Base-by-base conservation (phyloP, 2,888 invertebrate genomes). In the Ecdyonurus torrentis region DNA sequence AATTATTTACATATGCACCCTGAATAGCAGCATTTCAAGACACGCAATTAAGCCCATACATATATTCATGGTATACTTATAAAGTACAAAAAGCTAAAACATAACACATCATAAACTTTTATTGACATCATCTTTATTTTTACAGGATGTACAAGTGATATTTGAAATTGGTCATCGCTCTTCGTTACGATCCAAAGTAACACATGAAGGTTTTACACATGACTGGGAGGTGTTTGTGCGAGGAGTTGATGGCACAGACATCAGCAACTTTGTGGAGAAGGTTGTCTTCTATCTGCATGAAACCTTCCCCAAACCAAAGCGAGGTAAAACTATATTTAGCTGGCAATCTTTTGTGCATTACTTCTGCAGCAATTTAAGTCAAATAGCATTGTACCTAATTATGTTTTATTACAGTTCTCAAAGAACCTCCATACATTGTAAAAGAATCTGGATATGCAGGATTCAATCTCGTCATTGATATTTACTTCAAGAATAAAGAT, bases 361-460 rank as follows among this genome's bases (percentile, higher is more conserved):
- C n/a, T n/a, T n/a, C n/a, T n/a, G n/a, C n/a, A n/a, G n/a, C n/a
- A n/a, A n/a, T n/a, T n/a, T n/a, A n/a, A n/a, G n/a, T n/a, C n/a
- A 20, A 62, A 62, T 23, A 62, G 23, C 23, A 15, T 53, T 1
- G 22, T 65, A 52, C 25, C 62, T 2, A 55, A 60, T 63, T 53
- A 25, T 66, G 66, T 69, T 67, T 66, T 66, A 67, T 83, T 84
- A 61, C 79, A 93, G 93, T 89, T 69, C 79, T 91, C 2, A 93
- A 91, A 72, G 91, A 92, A 67, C 92, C 95, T 61, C 96, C 96
- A 1, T 97, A 90, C 76, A 78, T 83, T 61, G 83, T 97, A 25
- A 86, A 87, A 69, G 95, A 96, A 74, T 89, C 91, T n/a, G 96
- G 97, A 3, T 97, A 97, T 80, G 96, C 94, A 65, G 93, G 96